Conservation (phyloP, 2,888 invertebrate genomes). For the Andrena bucephala region DNA sequence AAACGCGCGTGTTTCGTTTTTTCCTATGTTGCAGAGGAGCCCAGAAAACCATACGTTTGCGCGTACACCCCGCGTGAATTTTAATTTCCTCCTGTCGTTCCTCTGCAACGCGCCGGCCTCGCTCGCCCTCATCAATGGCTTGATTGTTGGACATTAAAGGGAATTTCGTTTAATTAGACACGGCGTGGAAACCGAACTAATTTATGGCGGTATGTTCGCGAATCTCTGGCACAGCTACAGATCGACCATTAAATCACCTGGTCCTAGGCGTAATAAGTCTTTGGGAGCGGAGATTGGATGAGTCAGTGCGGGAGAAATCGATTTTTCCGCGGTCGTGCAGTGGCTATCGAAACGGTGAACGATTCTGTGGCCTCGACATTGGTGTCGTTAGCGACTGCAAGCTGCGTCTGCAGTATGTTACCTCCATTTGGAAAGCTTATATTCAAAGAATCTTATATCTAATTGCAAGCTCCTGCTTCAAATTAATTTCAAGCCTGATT, state of each 20-base stretch:
- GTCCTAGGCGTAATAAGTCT: constrained; percentile 34
- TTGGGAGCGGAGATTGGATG: constrained; percentile 22
- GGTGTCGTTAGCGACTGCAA: background rate
- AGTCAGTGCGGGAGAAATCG: constrained; percentile 7
- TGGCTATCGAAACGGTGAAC: background rate
- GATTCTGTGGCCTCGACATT: background rate
- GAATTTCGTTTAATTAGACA: constrained; percentile 31
- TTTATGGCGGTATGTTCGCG: constrained; percentile 14
- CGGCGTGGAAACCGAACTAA: constrained; percentile 1
- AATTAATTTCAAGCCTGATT: too few relatives aligned
- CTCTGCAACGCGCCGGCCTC: too few relatives aligned
- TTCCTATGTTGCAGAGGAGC: too few relatives aligned
- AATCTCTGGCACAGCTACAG: background rate
- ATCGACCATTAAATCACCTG: constrained; percentile 29
- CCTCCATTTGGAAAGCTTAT: too few relatives aligned
- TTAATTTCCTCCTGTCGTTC: background rate
- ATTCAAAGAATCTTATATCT: too few relatives aligned
- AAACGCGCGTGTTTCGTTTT: too few relatives aligned
- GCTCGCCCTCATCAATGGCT: background rate
- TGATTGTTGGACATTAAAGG: background rate
- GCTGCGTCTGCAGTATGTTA: background rate
- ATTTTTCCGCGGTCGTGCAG: constrained; percentile 7
- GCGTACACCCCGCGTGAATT: background rate
- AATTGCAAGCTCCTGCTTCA: too few relatives aligned
- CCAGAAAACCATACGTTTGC: too few relatives aligned